Percentiles rank a stretch among this genome's conserved stretches.
Evolutionary conservation across 2,797 vertebrate species (phyloP).

Genomic region (Glyptemys insculpta): DNA sequence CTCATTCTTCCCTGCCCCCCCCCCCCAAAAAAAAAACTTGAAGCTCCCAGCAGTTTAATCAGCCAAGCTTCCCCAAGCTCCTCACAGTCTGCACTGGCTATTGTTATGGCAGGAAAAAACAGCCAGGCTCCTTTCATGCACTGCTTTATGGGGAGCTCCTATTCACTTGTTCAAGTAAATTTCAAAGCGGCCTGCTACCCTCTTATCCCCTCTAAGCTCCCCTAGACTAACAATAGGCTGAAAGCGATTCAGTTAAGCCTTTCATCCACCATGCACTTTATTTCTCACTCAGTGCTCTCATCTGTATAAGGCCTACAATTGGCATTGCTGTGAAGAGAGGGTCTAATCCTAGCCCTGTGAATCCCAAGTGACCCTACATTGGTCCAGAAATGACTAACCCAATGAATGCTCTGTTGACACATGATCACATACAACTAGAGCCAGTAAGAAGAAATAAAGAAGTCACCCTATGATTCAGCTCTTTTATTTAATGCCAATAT

Average conservation of each 20-base stretch:
- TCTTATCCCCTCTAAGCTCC: conserved; percentile 96
- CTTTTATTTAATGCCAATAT: conserved; percentile 89
- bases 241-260: conserved; percentile 97
- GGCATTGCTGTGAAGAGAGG: conserved; percentile 85
- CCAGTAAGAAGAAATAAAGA: conserved; percentile 88
- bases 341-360: conserved; percentile 85
- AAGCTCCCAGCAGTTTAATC: conserved; percentile 82
- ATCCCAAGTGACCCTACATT: conserved; percentile 85
- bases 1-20: not conserved
- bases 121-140: conserved; percentile 84
- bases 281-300: conserved; percentile 90
- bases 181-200: conserved; percentile 97
- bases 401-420: conserved; percentile 89
- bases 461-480: conserved; percentile 84
- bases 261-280: conserved; percentile 96
- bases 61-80: conserved; percentile 78
- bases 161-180: conserved; percentile 96
- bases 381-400: conserved; percentile 89
- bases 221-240: conserved; percentile 96
- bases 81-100: conserved; percentile 75
- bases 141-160: conserved; percentile 93
- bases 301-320: conserved; percentile 83
- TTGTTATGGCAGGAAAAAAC: conserved; percentile 86
- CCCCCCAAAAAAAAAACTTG: conserved; percentile 35
- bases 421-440: conserved; percentile 88